Conservation (phyloP, 2,113 vertebrate species). For the Phalacrocorax aristotelis region DNA sequence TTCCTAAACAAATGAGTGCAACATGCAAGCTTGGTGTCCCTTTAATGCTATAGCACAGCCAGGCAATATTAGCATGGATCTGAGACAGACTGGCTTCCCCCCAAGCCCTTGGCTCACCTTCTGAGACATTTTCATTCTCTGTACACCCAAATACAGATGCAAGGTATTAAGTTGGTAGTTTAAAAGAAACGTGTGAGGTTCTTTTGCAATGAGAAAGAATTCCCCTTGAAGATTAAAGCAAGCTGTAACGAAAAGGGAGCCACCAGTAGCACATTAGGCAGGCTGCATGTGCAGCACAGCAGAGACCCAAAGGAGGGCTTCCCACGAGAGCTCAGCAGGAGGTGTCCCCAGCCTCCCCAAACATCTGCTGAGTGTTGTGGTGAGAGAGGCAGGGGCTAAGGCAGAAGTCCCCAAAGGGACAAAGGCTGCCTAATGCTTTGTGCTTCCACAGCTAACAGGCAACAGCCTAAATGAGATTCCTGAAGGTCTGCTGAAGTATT, state of each 20-base stretch:
- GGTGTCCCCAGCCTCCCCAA: background rate
- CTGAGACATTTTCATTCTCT: background rate
- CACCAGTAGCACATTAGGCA: background rate
- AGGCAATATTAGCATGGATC: conserved; percentile 5
- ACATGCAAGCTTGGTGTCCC: conserved; percentile 11
- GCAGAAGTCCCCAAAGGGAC: background rate
- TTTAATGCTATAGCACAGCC: conserved; percentile 9
- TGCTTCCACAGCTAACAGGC: background rate
- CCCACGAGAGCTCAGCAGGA: background rate
- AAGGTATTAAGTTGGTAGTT: background rate
- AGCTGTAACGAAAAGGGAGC: background rate
- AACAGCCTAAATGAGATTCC: background rate
- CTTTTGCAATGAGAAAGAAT: background rate
- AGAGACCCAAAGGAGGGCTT: background rate
- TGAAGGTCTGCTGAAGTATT: background rate
- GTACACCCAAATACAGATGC: conserved; percentile 1
- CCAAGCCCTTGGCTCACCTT: conserved; percentile 48
- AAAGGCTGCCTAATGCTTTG: background rate
- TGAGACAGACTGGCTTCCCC: conserved; percentile 32
- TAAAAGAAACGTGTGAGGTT: background rate
- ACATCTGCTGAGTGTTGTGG: background rate
- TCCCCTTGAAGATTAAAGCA: background rate
- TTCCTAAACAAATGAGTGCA: conserved; percentile 61
- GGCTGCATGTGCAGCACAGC: background rate
- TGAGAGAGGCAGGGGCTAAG: background rate